Conservation (phyloP, 2,797 vertebrate genomes). For the Triplophysa yarkandensis region DNA sequence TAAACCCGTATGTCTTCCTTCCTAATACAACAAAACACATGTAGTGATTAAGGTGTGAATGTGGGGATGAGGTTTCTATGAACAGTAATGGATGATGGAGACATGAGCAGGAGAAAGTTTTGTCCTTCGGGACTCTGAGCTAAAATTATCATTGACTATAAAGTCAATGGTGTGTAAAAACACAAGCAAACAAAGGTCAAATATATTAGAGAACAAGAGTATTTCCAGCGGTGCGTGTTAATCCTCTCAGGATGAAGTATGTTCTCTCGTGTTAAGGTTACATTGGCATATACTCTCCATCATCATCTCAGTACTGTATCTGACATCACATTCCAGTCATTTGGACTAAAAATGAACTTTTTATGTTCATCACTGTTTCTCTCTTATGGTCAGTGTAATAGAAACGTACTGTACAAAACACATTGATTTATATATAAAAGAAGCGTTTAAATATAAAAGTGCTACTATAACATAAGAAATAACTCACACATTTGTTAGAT, state of each 20-base stretch:
- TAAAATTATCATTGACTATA: constrained; percentile 50
- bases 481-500: not conserved
- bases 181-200: constrained; percentile 48
- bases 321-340: too few relatives aligned
- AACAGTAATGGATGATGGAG: too few relatives aligned
- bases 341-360: too few relatives aligned
- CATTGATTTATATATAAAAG: not conserved
- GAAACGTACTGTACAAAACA: not conserved
- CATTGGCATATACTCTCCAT: not conserved
- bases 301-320: too few relatives aligned
- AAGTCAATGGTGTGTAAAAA: constrained; percentile 49
- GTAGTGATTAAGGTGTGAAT: too few relatives aligned
- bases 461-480: not conserved
- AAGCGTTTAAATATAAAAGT: not conserved
- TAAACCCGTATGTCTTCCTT: too few relatives aligned
- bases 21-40: too few relatives aligned
- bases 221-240: constrained; percentile 15
- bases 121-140: constrained; percentile 36
- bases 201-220: constrained; percentile 40
- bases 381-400: too few relatives aligned
- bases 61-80: too few relatives aligned
- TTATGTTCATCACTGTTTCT: too few relatives aligned
- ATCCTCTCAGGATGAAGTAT: not conserved
- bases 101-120: not conserved
- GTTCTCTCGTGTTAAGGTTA: not conserved